A percentile compares a stretch with the other conserved stretches of the same genome.
Conservation (phyloP, 2,113 vertebrate species). For the Lucifuga dentata region DNA sequence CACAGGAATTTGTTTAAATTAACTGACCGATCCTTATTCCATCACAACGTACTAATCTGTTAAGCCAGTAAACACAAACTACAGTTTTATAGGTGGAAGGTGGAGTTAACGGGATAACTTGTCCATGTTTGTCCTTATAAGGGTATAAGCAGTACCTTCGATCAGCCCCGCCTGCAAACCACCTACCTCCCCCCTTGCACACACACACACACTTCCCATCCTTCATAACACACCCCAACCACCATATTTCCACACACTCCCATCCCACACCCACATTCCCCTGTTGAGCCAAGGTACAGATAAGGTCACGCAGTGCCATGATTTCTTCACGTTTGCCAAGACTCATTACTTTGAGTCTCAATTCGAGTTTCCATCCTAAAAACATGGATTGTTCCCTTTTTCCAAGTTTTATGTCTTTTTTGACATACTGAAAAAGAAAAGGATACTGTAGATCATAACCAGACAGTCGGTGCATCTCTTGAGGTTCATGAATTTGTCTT, state of each 20-base stretch:
- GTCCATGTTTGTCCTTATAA: slow-evolving; percentile 74
- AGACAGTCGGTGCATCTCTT: not conserved
- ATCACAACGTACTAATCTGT: no score
- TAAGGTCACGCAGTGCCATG: slow-evolving; percentile 24
- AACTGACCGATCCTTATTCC: no score
- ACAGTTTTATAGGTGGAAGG: slow-evolving; percentile 20
- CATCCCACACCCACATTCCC: slow-evolving; percentile 67
- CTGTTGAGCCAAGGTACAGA: slow-evolving; percentile 54
- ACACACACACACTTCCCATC: slow-evolving; percentile 34
- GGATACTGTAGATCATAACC: not conserved
- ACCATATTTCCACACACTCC: slow-evolving; percentile 43
- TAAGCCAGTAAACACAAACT: not conserved
- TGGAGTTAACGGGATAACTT: slow-evolving; percentile 52
- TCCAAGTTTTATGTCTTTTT: no score
- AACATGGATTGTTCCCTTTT: not conserved
- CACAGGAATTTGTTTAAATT: not conserved
- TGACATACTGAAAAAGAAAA: no score
- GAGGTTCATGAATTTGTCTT: not conserved
- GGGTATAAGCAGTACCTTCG: slow-evolving; percentile 63
- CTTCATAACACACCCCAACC: slow-evolving; percentile 52
- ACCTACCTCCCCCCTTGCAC: slow-evolving; percentile 38
- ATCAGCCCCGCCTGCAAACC: slow-evolving; percentile 38
- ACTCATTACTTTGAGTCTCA: not conserved
- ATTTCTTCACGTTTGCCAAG: slow-evolving; percentile 6
- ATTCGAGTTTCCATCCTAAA: not conserved